Evolutionary conservation across 2,888 invertebrate genomes (phyloP).

Genomic region (Trachelus iudaicus): DNA sequence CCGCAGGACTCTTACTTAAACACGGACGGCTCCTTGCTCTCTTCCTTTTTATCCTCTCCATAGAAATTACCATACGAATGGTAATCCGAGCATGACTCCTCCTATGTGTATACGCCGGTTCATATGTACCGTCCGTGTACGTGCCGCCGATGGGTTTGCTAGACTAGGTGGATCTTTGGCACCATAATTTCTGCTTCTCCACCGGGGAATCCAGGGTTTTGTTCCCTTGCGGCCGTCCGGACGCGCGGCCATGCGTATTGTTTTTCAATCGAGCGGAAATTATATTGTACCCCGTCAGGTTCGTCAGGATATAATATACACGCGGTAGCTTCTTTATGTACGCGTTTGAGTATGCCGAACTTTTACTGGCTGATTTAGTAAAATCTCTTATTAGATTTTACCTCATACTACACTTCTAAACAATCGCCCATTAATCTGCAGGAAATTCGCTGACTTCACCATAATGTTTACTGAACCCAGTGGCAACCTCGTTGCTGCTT

Average conservation of each 20-base stretch:
- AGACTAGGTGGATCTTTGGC: neutral
- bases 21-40: neutral
- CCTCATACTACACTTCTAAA: no score
- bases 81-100: neutral
- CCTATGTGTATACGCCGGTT: neutral
- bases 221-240: neutral
- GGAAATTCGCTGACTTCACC: neutral
- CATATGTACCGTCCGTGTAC: no score
- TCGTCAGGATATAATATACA: neutral
- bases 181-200: neutral
- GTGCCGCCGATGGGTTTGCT: neutral
- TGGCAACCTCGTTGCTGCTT: neutral
- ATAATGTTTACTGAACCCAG: neutral
- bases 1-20: neutral
- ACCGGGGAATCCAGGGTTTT: neutral
- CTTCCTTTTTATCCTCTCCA: neutral
- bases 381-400: neutral
- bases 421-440: neutral
- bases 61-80: slow-evolving; percentile 2
- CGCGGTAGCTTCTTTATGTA: no score
- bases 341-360: neutral
- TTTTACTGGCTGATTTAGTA: neutral
- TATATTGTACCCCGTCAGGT: neutral
- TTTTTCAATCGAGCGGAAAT: slow-evolving; percentile 1
- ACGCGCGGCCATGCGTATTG: neutral